Evolutionary conservation across 1,140 invertebrate species (phyloP), one percentile per base, ranked within the genome.

Genomic region (Papilio polytes): DNA sequence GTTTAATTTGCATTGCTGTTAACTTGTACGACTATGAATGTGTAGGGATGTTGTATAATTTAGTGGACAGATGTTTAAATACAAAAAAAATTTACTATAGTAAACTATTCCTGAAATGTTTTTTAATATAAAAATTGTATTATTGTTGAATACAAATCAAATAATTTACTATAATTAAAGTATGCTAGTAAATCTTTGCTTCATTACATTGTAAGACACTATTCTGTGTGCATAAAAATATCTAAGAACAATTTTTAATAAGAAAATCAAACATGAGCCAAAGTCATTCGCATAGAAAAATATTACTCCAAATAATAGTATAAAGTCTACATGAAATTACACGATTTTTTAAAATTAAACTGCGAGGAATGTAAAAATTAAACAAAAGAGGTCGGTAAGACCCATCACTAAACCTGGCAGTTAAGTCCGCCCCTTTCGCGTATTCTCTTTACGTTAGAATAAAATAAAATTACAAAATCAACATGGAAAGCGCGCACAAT

Each of bases 361-460:
- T 56, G 18, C n/a, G 8, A 56, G 18, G 7, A n/a, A 9, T 56
- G 53, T 56, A 9, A 18, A 18, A 63, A 26, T n/a, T 13, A 22
- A 63, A 63, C 6, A 63, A 13, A 63, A 63, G 7, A 20, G n/a
- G 1, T 20, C 53, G 53, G 53, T 59, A 31, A 70, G 12, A 36
- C 26, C 63, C 63, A 70, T 31, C 26, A 70, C 63, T 70, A 70
- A 15, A 15, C 3, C 63, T 36, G 63, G 3, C 59, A 22, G 22
- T 36, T 70, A 70, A 20, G 63, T 12, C 63, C 63, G 63, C 63
- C 63, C 13, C 63, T 70, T 70, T 70, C 63, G 63, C 63, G 63
- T 70, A 70, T 70, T 70, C 26, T 70, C 63, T 70, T 70, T 70
- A 70, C 26, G 10, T 63, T 63, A 63, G 20, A 63, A 63, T 70